These are phyloP conservation scores for Sphenopsis melanotis DNA, from an alignment of 2,797 vertebrate species.

Conservation along the genomic window DNA sequence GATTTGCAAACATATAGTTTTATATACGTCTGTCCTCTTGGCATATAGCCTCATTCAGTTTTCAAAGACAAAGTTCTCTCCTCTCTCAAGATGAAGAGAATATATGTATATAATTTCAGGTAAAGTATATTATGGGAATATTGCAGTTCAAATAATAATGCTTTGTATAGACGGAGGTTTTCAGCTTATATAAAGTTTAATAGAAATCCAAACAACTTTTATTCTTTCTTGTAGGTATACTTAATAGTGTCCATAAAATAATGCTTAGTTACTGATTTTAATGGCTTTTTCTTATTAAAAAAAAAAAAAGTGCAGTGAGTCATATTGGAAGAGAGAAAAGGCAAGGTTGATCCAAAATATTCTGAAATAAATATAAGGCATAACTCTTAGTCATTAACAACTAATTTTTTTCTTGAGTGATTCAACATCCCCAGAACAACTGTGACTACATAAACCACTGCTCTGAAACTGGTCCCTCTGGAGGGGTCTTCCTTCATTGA, in stretches of 20 bases:
- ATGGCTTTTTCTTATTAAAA: not conserved
- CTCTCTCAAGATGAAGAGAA: not conserved
- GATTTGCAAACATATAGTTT: not conserved
- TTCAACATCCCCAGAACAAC: not conserved
- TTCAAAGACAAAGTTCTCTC: not conserved
- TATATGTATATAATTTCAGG: not conserved
- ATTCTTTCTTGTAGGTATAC: not conserved
- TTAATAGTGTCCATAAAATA: not conserved
- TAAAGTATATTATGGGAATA: not conserved
- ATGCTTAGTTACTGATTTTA: not conserved
- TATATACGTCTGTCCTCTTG: not conserved
- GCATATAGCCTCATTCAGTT: not conserved
- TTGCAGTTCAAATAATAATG: not conserved
- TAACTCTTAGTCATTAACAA: not conserved
- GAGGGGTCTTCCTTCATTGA: not conserved
- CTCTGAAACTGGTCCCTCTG: not conserved
- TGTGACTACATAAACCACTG: not conserved
- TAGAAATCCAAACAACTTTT: not conserved
- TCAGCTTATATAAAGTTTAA: not conserved
- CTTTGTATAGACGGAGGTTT: not conserved
- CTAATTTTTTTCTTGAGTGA: not conserved
- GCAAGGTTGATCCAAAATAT: not conserved
- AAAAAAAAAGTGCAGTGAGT: not conserved
- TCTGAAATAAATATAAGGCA: not conserved
- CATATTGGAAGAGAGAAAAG: not conserved